phyloP scores from a whole-genome alignment of 2,888 invertebrate species.

The Orthonevra nobilis region DNA sequence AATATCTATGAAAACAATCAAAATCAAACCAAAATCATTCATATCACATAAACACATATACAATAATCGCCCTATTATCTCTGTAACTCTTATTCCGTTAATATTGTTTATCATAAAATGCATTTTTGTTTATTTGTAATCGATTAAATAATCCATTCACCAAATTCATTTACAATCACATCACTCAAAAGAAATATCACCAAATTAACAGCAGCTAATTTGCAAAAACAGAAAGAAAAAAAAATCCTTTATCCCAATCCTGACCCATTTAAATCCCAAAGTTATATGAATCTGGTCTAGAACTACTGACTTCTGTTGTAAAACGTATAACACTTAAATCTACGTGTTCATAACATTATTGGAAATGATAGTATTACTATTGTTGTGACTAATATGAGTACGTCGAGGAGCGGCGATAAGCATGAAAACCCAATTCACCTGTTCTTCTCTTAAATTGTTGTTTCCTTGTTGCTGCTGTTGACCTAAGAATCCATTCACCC shows the following conservation, averaged over 20 bases:
- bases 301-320: slow-evolving; percentile 54
- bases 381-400: slow-evolving; percentile 69
- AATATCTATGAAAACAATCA: slow-evolving; percentile 57
- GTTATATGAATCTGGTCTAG: slow-evolving; percentile 7
- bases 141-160: slow-evolving; percentile 43
- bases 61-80: slow-evolving; percentile 24
- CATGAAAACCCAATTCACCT: slow-evolving; percentile 30
- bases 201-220: slow-evolving; percentile 68
- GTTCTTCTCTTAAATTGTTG: neutral
- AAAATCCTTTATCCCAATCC: slow-evolving; percentile 17
- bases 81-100: slow-evolving; percentile 21
- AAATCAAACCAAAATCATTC: slow-evolving; percentile 44
- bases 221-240: too few species aligned
- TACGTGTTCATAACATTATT: slow-evolving; percentile 20
- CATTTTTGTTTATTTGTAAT: slow-evolving; percentile 33
- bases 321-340: slow-evolving; percentile 53
- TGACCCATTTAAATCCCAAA: neutral
- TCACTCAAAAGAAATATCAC: slow-evolving; percentile 41
- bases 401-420: slow-evolving; percentile 19
- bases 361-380: slow-evolving; percentile 42
- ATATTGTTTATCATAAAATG: slow-evolving; percentile 23
- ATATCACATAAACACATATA: slow-evolving; percentile 49
- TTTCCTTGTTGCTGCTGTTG: slow-evolving; percentile 43
- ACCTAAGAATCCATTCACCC: slow-evolving; percentile 24
- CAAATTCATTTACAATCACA: slow-evolving; percentile 38